These are phyloP conservation scores for Drosophila mulleri DNA, from an alignment of 2,888 invertebrate genomes.

Conservation along the genomic window DNA sequence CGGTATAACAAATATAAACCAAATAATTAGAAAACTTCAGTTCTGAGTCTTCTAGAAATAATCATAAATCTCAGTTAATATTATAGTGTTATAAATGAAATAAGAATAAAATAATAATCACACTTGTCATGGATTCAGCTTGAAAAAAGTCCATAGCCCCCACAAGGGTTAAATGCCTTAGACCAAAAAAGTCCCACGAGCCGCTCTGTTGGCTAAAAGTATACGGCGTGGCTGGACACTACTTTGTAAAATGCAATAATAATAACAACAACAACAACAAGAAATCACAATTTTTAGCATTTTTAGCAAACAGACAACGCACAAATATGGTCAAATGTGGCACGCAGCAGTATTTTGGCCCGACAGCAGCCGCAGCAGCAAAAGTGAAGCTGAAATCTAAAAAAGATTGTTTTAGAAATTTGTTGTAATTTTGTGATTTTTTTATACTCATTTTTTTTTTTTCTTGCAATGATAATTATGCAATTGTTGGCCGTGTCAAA, in stretches of 20 bases:
- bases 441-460: neutral
- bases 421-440: neutral
- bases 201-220: conserved; percentile 21
- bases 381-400: conserved; percentile 21
- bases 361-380: conserved; percentile 1
- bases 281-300: conserved; percentile 48
- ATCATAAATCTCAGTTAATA: too few relatives aligned
- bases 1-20: too few relatives aligned
- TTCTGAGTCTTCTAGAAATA: too few relatives aligned
- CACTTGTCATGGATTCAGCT: too few relatives aligned
- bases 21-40: too few relatives aligned
- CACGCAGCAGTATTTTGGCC: conserved; percentile 69
- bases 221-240: conserved; percentile 42
- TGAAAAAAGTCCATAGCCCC: too few relatives aligned
- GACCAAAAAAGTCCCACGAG: conserved; percentile 55
- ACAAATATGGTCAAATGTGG: conserved; percentile 75
- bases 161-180: conserved; percentile 39
- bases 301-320: conserved; percentile 30
- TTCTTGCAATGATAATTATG: conserved; percentile 55
- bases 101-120: too few relatives aligned
- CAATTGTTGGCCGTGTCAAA: conserved; percentile 53
- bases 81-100: too few relatives aligned
- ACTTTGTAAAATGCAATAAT: conserved; percentile 50
- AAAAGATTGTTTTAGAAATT: conserved; percentile 31
- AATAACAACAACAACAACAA: conserved; percentile 22